These are phyloP conservation scores for Agriopis aurantiaria DNA, from an alignment of 2,888 invertebrate species.

Conservation along the genomic window DNA sequence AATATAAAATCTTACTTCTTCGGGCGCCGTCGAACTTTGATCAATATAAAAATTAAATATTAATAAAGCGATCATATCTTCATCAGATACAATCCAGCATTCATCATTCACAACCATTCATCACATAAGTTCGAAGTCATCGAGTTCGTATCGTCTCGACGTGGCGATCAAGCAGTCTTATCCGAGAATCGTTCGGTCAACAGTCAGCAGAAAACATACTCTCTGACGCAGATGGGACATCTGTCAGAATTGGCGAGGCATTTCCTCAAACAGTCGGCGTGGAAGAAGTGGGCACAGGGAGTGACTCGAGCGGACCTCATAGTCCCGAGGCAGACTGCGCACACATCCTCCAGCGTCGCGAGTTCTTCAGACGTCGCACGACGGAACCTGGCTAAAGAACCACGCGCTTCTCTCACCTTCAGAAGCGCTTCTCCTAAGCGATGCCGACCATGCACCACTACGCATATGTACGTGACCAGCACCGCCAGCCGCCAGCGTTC, in stretches of 20 bases:
- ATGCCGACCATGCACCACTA: slow-evolving; percentile 89
- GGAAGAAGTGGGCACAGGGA: slow-evolving; percentile 93
- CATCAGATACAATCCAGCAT: slow-evolving; percentile 4
- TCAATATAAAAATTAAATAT: slow-evolving; percentile 30
- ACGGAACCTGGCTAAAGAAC: slow-evolving; percentile 87
- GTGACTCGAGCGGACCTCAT: slow-evolving; percentile 91
- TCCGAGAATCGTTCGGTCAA: slow-evolving; percentile 45
- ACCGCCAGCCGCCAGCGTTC: slow-evolving; percentile 87
- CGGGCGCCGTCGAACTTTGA: slow-evolving; percentile 16
- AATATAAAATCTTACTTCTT: slow-evolving; percentile 6
- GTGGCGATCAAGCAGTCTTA: slow-evolving; percentile 67
- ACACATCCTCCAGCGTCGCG: slow-evolving; percentile 90
- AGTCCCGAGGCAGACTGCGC: slow-evolving; percentile 90
- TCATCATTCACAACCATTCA: slow-evolving; percentile 25
- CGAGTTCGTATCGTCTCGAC: slow-evolving; percentile 41
- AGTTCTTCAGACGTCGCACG: slow-evolving; percentile 89
- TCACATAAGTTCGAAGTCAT: slow-evolving; percentile 46
- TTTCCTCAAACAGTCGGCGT: slow-evolving; percentile 91
- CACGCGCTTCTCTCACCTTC: slow-evolving; percentile 86
- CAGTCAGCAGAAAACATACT: slow-evolving; percentile 85
- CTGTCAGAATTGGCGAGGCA: slow-evolving; percentile 90
- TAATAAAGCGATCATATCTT: slow-evolving; percentile 32
- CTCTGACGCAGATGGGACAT: slow-evolving; percentile 92
- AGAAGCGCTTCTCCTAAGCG: slow-evolving; percentile 84
- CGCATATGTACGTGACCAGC: slow-evolving; percentile 88